phyloP scores from a whole-genome alignment of 1,140 invertebrate species.

The Pseudobourletiella spinata region DNA sequence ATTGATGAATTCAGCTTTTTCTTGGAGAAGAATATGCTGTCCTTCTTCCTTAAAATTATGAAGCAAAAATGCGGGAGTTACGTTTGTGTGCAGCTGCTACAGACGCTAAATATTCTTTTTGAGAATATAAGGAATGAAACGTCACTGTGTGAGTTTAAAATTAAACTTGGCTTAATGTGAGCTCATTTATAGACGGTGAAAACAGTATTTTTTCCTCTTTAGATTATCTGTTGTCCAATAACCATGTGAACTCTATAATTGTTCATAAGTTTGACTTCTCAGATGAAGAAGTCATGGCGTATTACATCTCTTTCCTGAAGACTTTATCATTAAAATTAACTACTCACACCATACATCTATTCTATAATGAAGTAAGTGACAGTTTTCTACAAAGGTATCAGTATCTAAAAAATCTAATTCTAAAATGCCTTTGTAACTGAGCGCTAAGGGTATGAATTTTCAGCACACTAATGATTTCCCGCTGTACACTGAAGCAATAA shows the following conservation, averaged over 20 bases:
- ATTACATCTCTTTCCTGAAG: constrained; percentile 98
- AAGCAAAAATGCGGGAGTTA: constrained; percentile 93
- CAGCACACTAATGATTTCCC: constrained; percentile 99
- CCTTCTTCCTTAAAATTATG: constrained; percentile 95
- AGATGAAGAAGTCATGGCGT: constrained; percentile 99
- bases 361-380: constrained; percentile 92
- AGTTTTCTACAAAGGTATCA: too few species aligned
- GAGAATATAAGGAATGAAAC: constrained; percentile 99
- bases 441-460: background rate
- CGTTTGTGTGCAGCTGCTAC: constrained; percentile 94
- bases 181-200: background rate
- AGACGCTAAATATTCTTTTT: constrained; percentile 98
- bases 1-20: constrained; percentile 71
- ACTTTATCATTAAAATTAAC: constrained; percentile 98
- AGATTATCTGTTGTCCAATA: constrained; percentile 99
- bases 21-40: constrained; percentile 98
- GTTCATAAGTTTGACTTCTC: constrained; percentile 99
- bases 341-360: constrained; percentile 97
- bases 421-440: background rate
- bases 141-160: constrained; percentile 77
- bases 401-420: too few species aligned
- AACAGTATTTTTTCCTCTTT: constrained; percentile 43
- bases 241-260: constrained; percentile 99
- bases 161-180: constrained; percentile 7
- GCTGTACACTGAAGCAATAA: constrained; percentile 96